Evolutionary conservation across 2,113 vertebrate species (phyloP), one percentile per base, ranked within the genome.

Genomic region (Lophotis ruficrista): DNA sequence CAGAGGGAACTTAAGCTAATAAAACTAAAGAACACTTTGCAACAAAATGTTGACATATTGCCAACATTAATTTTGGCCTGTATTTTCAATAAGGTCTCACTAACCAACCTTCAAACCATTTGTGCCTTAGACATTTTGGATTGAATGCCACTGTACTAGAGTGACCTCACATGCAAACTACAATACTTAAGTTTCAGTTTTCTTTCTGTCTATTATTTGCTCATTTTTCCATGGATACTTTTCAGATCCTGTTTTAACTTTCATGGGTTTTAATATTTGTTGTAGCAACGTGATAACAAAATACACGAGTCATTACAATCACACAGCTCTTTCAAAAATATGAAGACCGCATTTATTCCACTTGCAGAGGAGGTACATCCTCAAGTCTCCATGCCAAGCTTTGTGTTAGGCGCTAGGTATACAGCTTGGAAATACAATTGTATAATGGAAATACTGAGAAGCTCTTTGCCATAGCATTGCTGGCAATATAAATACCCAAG

Each of bases 401-500:
- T 92, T 60, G 73, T 87, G 83, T 81, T 77, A 72, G 51, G 30
- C 58, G 70, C 69, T 48, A 89, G 66, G 65, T 75, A 62, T 37
- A 73, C 3, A 13, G 68, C 69, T 35, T 87, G 68, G 89, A 94
- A 83, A 90, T 6, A 72, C 50, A 93, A 83, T 0, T 82, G 54
- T 57, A 83, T 28, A 69, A 92, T 53, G 87, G 90, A 97, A 97
- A 97, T 38, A 78, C 31, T 87, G 85, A 96, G 79, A 61, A 84
- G 76, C 48, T 94, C 81, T 93, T 92, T 79, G 78, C 94, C 75
- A 86, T 57, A 90, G 92, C 88, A 92, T 69, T 9, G 3, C 66
- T 70, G 85, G 92, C 43, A 90, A 92, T 88, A 87, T 73, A 97
- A 97, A 96, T 69, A 97, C 93, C 38, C 45, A 89, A 77, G 77